Evolutionary conservation across 2,797 vertebrate genomes (phyloP), one percentile per base, ranked within the genome.

Genomic region (Anniella stebbinsi): DNA sequence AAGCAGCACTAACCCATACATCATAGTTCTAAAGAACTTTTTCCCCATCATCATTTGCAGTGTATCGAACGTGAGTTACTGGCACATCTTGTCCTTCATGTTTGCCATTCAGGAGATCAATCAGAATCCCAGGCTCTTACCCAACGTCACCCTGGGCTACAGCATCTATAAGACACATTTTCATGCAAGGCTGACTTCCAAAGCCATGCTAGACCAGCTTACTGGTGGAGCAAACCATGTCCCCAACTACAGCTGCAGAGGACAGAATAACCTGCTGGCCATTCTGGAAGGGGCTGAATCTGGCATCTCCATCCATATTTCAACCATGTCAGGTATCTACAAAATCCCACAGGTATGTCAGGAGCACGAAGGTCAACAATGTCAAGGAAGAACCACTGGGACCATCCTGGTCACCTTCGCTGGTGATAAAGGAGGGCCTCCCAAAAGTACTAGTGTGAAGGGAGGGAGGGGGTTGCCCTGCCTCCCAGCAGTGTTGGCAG

Each of bases 321-420:
- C 75, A 4, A 48, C 2, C 63, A 10, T 78, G 18, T 11, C 48
- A 2, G 21, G 41, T 30, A 48, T 51, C 41, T 87, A 77, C 41
- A 87, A 87, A 78, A 67, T 36, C 57, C 75, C 86, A 67, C 86
- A 78, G 86, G 86, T 87, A 45, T 45, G 45, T 45, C 45, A 87
- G 45, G 21, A 51, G 66, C 1, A 5, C 5, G 28, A 23, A 57
- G 7, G 51, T 30, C 48, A 21, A 36, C 30, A 18, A 80, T 0
- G 11, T 67, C 18, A 21, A 67, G 66, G 66, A 25, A 67, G 4
- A 21, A 23, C 66, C 5, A 18, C 25, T 18, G 66, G 67, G 4
- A 23, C 10, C 67, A 6, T 30, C 67, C n/a, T n/a, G n/a, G n/a
- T n/a, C n/a, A n/a, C n/a, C n/a, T n/a, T n/a, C n/a, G n/a, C n/a